Conservation (phyloP, 2,888 invertebrate genomes). For the Eutolmus rufibarbis region DNA sequence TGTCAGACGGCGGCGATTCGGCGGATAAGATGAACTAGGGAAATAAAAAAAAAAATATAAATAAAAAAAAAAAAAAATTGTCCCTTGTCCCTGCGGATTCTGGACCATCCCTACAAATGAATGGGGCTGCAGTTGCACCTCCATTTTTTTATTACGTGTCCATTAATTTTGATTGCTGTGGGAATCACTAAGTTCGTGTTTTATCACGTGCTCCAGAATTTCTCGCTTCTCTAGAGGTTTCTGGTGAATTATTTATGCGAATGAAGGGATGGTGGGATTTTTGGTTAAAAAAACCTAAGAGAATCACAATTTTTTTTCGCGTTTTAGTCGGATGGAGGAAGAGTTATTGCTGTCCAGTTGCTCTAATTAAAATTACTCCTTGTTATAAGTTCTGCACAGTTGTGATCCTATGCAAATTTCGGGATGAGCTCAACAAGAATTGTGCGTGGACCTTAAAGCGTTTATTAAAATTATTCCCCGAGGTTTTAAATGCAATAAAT, state of each 20-base stretch:
- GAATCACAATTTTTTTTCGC: neutral
- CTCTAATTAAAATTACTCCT: neutral
- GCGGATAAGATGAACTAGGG: neutral
- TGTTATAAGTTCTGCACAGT: neutral
- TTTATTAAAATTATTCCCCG: neutral
- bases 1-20: neutral
- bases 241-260: neutral
- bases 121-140: neutral
- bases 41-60: neutral
- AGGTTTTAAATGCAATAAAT: neutral
- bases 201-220: neutral
- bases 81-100: neutral
- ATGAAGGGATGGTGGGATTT: neutral
- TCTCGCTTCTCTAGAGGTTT: neutral
- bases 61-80: neutral
- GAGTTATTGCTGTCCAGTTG: neutral
- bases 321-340: neutral
- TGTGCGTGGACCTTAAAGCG: neutral
- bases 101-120: neutral
- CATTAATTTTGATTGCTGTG: constrained; percentile 14
- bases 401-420: neutral
- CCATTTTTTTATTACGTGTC: neutral
- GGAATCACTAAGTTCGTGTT: neutral
- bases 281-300: neutral
- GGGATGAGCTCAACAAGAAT: neutral